Evolutionary conservation across 2,888 invertebrate genomes (phyloP), one percentile per base, ranked within the genome.

Genomic region (Lagria hirta): DNA sequence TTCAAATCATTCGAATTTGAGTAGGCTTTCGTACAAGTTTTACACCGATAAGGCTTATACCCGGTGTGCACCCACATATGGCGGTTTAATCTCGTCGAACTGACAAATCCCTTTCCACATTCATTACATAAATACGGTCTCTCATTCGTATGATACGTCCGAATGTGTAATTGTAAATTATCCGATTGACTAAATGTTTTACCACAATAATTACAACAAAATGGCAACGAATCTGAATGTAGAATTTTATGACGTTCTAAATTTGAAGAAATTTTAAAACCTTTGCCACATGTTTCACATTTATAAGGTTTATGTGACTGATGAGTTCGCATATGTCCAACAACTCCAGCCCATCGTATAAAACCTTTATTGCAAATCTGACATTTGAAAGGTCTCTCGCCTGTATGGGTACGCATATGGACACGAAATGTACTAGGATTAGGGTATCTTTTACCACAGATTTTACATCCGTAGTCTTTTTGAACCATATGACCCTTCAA

Each of bases 341-440:
- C 61, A 7, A 71, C 68, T 2, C 68, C 69, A 2, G 69, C 68
- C 66, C 68, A 69, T 24, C 70, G 52, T 0, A 65, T 60, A 48
- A 71, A 71, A 3, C 69, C 69, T 51, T 70, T 71, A 43, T 58
- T 56, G 47, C 70, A 70, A 21, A 68, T 52, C 30, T 65, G 62
- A 45, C 70, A 70, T 49, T 66, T 66, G 46, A 67, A 71, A 1
- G 70, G 70, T 13, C 66, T 52, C 55, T 71, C 70, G 7, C 69
- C 73, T 10, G 72, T 74, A 74, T 80, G 80, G 49, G 79, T 80
- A 62, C 81, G 74, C 77, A 77, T 79, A 73, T 82, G 82, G 49
- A 82, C 66, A 34, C 59, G 58, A 43, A 70, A 66, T n/a, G 69
- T 68, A 48, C 71, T 71, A 1, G 66, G 66, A 54, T 68, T 70